These are phyloP conservation scores for Bombyx mandarina DNA, from an alignment of 1,140 invertebrate species.

Conservation along the genomic window DNA sequence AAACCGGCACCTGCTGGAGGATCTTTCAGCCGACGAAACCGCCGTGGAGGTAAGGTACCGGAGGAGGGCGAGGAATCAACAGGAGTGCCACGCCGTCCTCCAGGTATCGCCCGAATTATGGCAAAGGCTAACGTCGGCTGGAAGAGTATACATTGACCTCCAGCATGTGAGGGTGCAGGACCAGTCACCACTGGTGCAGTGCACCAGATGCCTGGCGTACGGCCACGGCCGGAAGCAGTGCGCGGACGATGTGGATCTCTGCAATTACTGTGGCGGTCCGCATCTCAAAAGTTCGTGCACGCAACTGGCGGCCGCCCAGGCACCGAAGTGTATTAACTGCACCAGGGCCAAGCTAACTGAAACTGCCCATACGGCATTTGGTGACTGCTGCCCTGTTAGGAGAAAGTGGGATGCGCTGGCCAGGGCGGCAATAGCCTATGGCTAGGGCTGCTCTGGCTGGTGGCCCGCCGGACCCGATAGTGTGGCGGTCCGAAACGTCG, in stretches of 20 bases:
- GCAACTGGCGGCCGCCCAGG: too few relatives aligned
- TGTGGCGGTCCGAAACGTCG: too few relatives aligned
- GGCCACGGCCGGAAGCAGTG: background rate
- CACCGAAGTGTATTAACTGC: too few relatives aligned
- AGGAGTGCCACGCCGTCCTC: slow-evolving; percentile 8
- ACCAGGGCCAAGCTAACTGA: too few relatives aligned
- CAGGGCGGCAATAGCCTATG: too few relatives aligned
- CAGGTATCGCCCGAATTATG: slow-evolving; percentile 12
- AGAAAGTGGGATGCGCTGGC: too few relatives aligned
- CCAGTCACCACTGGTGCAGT: slow-evolving; percentile 15
- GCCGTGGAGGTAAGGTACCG: slow-evolving; percentile 10
- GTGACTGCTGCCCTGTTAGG: too few relatives aligned
- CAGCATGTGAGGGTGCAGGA: slow-evolving; percentile 12
- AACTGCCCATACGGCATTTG: too few relatives aligned
- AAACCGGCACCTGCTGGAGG: slow-evolving; percentile 11
- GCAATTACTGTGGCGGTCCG: background rate
- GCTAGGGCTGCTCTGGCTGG: too few relatives aligned
- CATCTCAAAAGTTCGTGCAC: too few relatives aligned
- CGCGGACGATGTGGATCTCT: background rate
- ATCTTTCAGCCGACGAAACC: slow-evolving; percentile 2
- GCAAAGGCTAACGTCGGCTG: slow-evolving; percentile 1
- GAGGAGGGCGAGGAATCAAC: slow-evolving; percentile 13
- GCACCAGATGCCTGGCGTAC: background rate
- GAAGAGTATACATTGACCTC: slow-evolving; percentile 10
- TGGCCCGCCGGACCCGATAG: too few relatives aligned